phyloP scores from a whole-genome alignment of 1,140 invertebrate species.

The Trichonephila inaurata region DNA sequence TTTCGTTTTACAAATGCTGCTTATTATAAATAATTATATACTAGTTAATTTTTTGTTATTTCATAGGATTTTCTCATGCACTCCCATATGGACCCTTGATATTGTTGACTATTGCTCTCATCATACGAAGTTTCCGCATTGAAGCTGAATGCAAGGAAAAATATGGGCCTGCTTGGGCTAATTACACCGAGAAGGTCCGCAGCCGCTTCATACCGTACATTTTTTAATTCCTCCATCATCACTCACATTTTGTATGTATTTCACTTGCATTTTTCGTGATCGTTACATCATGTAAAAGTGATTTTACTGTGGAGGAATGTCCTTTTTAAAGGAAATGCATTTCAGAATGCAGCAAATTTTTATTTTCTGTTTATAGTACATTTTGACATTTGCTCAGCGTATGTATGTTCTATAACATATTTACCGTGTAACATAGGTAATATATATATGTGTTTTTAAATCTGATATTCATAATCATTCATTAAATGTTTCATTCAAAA shows the following conservation, averaged over 20 bases:
- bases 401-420: conserved; percentile 37
- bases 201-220: conserved; percentile 75
- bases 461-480: conserved; percentile 35
- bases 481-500: conserved; percentile 24
- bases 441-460: conserved; percentile 62
- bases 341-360: conserved; percentile 6
- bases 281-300: conserved; percentile 53
- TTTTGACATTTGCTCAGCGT: conserved; percentile 66
- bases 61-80: conserved; percentile 60
- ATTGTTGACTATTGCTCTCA: conserved; percentile 48
- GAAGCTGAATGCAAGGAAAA: conserved; percentile 72
- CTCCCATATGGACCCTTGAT: conserved; percentile 62
- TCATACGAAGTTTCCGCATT: conserved; percentile 53
- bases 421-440: conserved; percentile 60
- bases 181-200: conserved; percentile 75
- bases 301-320: conserved; percentile 54
- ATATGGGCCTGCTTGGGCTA: conserved; percentile 71
- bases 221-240: conserved; percentile 68
- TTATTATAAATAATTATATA: too few relatives aligned
- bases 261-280: conserved; percentile 41
- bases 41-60: not conserved
- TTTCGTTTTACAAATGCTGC: too few relatives aligned
- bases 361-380: conserved; percentile 22
- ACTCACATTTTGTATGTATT: conserved; percentile 47
- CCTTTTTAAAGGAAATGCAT: conserved; percentile 55